Evolutionary conservation across 2,888 invertebrate species (phyloP).

Genomic region (Nemoura dubitans): DNA sequence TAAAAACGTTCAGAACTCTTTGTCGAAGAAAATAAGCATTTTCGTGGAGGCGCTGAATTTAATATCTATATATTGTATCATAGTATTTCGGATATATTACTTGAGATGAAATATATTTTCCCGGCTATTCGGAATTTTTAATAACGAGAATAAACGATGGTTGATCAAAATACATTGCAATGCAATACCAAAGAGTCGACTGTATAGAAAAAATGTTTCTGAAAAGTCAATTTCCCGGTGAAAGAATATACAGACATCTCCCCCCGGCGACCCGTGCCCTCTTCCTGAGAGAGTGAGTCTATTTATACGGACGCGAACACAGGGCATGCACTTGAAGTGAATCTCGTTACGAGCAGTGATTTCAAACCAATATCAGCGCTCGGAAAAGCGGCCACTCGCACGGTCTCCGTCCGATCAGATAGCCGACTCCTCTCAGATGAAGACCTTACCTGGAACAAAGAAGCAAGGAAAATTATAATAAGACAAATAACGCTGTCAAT

Average conservation of each 20-base stretch:
- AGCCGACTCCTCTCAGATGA: neutral
- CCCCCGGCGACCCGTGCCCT: neutral
- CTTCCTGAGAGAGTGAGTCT: neutral
- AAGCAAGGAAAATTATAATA: neutral
- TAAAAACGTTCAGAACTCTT: too few relatives aligned
- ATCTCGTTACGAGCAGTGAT: neutral
- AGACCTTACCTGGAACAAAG: neutral
- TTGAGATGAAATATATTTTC: too few relatives aligned
- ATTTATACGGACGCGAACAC: neutral
- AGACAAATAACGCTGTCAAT: neutral
- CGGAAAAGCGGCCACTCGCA: neutral
- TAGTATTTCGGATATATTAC: too few relatives aligned
- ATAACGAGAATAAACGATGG: too few relatives aligned
- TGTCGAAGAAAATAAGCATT: too few relatives aligned
- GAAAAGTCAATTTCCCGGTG: neutral
- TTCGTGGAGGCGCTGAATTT: too few relatives aligned
- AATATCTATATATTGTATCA: too few relatives aligned
- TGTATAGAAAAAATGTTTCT: neutral
- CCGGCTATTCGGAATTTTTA: too few relatives aligned
- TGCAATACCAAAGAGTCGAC: too few relatives aligned
- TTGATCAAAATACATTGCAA: too few relatives aligned
- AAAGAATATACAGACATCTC: neutral
- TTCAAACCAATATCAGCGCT: neutral
- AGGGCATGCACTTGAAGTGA: neutral
- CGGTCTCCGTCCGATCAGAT: too few relatives aligned